Evolutionary conservation across 1,140 invertebrate genomes (phyloP).

Genomic region (Trichonephila clavipes): DNA sequence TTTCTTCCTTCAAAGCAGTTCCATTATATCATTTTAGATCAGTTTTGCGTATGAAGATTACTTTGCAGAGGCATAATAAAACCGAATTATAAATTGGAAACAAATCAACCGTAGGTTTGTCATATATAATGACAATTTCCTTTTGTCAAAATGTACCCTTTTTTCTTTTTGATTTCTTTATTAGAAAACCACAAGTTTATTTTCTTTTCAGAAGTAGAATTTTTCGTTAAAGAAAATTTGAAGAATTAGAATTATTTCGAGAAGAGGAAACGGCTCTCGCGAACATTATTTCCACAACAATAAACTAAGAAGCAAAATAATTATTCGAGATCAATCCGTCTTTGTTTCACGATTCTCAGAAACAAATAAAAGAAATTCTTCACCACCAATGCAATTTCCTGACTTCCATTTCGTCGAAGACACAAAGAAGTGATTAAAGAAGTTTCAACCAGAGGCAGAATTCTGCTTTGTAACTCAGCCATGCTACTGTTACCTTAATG

Average conservation of each 20-base stretch:
- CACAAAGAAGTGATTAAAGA: slow-evolving; percentile 53
- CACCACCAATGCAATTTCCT: slow-evolving; percentile 39
- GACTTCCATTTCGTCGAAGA: slow-evolving; percentile 21
- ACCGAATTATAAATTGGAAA: no score
- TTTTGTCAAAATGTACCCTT: no score
- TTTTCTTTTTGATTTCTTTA: no score
- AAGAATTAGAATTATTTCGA: not conserved
- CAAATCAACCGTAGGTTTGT: no score
- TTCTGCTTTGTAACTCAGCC: slow-evolving; percentile 33
- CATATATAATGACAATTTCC: no score
- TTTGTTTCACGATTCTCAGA: slow-evolving; percentile 42
- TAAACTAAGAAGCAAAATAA: slow-evolving; percentile 33
- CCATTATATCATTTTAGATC: no score
- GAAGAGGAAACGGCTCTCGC: not conserved
- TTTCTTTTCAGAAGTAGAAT: not conserved
- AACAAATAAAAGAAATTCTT: slow-evolving; percentile 21
- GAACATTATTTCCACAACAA: not conserved
- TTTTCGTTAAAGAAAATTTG: not conserved
- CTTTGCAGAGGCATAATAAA: no score
- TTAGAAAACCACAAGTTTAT: no score
- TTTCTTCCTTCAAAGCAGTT: no score
- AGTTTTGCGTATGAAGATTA: no score
- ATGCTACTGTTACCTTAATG: slow-evolving; percentile 44
- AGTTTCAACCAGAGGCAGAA: slow-evolving; percentile 42
- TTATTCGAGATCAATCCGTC: slow-evolving; percentile 39